phyloP scores from a whole-genome alignment of 2,113 vertebrate genomes.

The Turnix velox region DNA sequence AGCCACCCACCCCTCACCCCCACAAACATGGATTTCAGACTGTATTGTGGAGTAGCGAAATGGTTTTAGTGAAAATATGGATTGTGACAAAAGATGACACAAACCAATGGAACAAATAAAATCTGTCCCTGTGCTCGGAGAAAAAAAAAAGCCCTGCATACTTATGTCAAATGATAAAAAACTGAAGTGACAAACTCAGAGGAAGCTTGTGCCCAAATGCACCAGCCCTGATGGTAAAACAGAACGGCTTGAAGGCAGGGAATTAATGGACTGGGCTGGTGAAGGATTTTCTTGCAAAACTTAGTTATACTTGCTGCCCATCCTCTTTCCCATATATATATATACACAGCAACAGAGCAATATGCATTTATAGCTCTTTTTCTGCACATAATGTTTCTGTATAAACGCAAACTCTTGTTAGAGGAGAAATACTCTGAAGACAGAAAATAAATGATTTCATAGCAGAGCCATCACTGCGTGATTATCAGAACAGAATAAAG shows the following conservation, averaged over 20 bases:
- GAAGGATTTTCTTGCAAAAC: background rate
- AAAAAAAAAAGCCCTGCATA: accelerated
- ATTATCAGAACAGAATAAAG: background rate
- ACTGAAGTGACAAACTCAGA: background rate
- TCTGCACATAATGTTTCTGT: accelerated
- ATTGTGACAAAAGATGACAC: background rate
- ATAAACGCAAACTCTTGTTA: background rate
- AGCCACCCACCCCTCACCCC: background rate
- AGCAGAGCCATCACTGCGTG: background rate
- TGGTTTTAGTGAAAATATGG: background rate
- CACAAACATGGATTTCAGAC: background rate
- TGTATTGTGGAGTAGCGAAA: background rate
- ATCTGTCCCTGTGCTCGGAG: background rate
- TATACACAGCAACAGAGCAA: accelerated
- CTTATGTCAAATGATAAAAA: too few relatives aligned
- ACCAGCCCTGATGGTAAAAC: background rate
- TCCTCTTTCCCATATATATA: accelerated
- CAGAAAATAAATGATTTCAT: background rate
- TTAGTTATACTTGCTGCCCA: background rate
- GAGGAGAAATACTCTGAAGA: background rate
- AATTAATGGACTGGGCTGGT: background rate
- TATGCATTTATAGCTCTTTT: accelerated
- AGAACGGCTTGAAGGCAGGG: background rate
- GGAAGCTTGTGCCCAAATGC: background rate
- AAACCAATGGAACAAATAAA: background rate